These are phyloP conservation scores for Drosophila melanosoma DNA, from an alignment of 2,888 invertebrate genomes.

Conservation along the genomic window DNA sequence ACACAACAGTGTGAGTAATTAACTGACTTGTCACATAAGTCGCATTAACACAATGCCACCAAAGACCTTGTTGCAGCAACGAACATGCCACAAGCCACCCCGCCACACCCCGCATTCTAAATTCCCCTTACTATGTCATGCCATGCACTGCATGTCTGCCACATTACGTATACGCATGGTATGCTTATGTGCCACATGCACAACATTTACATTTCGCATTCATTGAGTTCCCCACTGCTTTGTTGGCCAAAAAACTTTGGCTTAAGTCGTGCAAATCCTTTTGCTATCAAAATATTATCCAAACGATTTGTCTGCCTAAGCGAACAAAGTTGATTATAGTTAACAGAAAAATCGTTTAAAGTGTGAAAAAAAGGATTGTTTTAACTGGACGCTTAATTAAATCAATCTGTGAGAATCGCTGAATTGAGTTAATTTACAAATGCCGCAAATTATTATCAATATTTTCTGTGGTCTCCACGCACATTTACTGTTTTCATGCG, in stretches of 20 bases:
- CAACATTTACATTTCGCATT: conserved; percentile 58
- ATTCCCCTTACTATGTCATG: neutral
- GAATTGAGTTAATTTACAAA: conserved; percentile 73
- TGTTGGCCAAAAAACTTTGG: conserved; percentile 25
- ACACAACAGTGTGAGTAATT: conserved; percentile 70
- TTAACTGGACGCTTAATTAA: conserved; percentile 51
- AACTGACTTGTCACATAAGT: conserved; percentile 80
- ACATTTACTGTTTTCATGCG: conserved; percentile 1
- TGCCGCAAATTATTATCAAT: conserved; percentile 60
- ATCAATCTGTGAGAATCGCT: conserved; percentile 46
- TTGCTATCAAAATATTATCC: conserved; percentile 18
- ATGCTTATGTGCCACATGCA: conserved; percentile 58
- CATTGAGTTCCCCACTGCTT: conserved; percentile 32
- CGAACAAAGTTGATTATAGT: neutral
- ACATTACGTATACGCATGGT: conserved; percentile 65
- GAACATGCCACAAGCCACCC: neutral
- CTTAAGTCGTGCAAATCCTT: conserved; percentile 24
- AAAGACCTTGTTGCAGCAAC: conserved; percentile 62
- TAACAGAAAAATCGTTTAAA: neutral
- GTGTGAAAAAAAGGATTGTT: neutral
- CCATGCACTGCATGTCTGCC: conserved; percentile 54
- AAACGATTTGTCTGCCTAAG: conserved; percentile 1
- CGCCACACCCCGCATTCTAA: neutral
- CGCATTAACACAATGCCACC: conserved; percentile 79
- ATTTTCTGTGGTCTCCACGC: conserved; percentile 36